phyloP scores from a whole-genome alignment of 2,797 vertebrate genomes.

The Amazonetta brasiliensis region DNA sequence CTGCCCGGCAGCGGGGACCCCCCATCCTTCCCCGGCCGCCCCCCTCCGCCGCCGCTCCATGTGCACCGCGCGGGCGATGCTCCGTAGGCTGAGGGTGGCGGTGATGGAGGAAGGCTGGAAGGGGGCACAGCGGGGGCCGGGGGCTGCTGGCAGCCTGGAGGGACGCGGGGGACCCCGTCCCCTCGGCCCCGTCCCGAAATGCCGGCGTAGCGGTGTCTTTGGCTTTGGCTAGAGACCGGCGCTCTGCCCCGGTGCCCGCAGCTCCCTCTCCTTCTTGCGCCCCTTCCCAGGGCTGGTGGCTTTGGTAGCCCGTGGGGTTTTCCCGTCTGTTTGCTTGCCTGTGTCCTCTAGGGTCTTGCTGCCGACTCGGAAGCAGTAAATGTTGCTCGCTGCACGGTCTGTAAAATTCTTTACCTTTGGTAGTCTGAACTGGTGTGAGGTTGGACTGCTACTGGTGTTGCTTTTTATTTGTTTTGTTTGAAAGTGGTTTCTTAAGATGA shows the following conservation, averaged over 20 bases:
- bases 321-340: background rate
- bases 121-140: background rate
- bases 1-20: background rate
- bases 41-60: background rate
- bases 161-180: background rate
- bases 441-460: no score
- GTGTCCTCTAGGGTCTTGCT: rapidly evolving
- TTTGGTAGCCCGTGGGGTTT: background rate
- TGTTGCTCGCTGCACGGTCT: background rate
- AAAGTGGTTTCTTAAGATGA: background rate
- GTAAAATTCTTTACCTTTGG: background rate
- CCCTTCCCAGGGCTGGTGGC: background rate
- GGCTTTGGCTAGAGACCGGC: background rate
- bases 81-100: background rate
- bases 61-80: background rate
- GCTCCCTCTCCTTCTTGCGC: conserved; percentile 11
- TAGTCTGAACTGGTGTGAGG: background rate
- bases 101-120: background rate
- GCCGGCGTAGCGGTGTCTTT: background rate
- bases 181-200: background rate
- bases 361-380: background rate
- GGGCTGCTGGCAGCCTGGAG: background rate
- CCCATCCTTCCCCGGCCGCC: background rate
- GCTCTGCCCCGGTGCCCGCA: background rate
- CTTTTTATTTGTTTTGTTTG: no score